Conservation (phyloP, 1,140 invertebrate species). For the Uloborus diversus region DNA sequence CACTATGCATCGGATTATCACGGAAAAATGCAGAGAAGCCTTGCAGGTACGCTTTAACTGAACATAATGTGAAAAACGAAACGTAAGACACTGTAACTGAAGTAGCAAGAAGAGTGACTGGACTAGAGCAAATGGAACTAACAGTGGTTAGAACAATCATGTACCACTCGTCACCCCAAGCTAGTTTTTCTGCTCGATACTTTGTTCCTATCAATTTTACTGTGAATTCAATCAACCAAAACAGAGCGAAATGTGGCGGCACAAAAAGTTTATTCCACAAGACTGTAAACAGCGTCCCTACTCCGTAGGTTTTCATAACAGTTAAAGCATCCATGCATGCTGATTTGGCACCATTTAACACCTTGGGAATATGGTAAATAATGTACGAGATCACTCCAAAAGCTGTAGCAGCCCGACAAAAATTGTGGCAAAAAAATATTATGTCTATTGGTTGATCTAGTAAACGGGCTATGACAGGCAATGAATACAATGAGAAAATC, state of each 20-base stretch:
- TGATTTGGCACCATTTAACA: conserved; percentile 66
- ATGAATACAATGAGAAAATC: conserved; percentile 66
- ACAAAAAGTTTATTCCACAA: conserved; percentile 67
- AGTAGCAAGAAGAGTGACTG: conserved; percentile 69
- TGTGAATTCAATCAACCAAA: conserved; percentile 67
- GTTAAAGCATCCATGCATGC: conserved; percentile 60
- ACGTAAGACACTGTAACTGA: conserved; percentile 69
- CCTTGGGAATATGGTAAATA: conserved; percentile 66
- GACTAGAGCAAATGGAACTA: conserved; percentile 68
- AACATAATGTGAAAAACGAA: conserved; percentile 67
- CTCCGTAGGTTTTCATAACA: conserved; percentile 63
- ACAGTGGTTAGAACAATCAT: conserved; percentile 66
- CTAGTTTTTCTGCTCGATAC: conserved; percentile 27
- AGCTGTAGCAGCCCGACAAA: conserved; percentile 66
- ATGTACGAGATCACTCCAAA: conserved; percentile 67
- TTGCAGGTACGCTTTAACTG: conserved; percentile 67
- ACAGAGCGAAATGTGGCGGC: conserved; percentile 67
- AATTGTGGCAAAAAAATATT: conserved; percentile 68
- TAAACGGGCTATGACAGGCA: conserved; percentile 68
- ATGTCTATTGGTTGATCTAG: conserved; percentile 66
- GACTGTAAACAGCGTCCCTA: conserved; percentile 63
- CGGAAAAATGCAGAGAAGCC: conserved; percentile 61
- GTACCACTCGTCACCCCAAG: conserved; percentile 62
- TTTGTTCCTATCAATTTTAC: conserved; percentile 64
- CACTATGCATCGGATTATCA: conserved; percentile 66